phyloP scores from a whole-genome alignment of 37 sponge, comb jelly and placozoan species.

The Diacarnus erythraeanus region DNA sequence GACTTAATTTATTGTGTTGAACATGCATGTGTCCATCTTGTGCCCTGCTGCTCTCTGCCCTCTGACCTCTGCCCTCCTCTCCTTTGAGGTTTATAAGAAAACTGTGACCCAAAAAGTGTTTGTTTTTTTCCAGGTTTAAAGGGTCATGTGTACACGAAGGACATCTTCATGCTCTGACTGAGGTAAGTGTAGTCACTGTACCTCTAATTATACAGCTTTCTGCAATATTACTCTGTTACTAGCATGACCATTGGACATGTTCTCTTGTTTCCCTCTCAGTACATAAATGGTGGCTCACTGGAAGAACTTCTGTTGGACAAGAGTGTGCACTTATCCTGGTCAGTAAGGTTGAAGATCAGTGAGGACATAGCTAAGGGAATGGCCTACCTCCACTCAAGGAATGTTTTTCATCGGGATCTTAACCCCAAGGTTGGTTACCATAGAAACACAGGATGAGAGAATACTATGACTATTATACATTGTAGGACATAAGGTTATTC shows the following conservation, averaged over 20 bases:
- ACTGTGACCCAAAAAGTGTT: too few species aligned
- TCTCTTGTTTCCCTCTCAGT: constrained; percentile 53
- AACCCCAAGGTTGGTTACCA: constrained; percentile 37
- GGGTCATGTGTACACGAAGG: constrained; percentile 91
- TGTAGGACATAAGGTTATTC: too few species aligned
- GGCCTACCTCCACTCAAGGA: constrained; percentile 82
- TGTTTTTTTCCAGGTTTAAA: constrained; percentile 56
- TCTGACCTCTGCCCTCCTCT: constrained; percentile 30
- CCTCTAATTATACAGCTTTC: too few species aligned
- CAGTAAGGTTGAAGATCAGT: constrained; percentile 58
- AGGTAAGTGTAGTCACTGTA: constrained; percentile 60
- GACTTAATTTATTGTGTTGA: background rate
- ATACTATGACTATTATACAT: too few species aligned
- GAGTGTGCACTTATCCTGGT: constrained; percentile 59
- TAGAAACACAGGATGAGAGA: too few species aligned
- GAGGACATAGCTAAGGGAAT: constrained; percentile 83
- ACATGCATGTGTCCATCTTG: constrained; percentile 20
- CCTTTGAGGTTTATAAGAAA: too few species aligned
- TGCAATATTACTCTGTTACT: constrained; percentile 1
- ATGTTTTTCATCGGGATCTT: constrained; percentile 86
- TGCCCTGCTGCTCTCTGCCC: constrained; percentile 41
- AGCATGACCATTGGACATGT: too few species aligned
- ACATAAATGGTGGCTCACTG: constrained; percentile 88
- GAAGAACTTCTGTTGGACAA: constrained; percentile 64
- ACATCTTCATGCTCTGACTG: constrained; percentile 85